Evolutionary conservation across 2,888 invertebrate species (phyloP), one percentile per base, ranked within the genome.

Genomic region (Heliconius cydno): DNA sequence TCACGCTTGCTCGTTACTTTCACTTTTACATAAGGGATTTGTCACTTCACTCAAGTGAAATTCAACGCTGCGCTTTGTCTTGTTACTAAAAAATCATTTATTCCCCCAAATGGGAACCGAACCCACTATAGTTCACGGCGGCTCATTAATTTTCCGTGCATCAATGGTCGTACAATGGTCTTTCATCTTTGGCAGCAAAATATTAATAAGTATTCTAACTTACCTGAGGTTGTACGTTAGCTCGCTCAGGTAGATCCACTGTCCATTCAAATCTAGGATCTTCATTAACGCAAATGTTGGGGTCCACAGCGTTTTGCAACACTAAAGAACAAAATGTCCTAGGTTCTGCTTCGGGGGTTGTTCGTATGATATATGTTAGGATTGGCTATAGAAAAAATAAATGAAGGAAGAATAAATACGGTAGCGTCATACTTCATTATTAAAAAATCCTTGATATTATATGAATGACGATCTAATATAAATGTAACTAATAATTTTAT

Each of bases 331-430:
- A 97, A 80, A 96, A 92, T 60, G 95, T 92, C 22, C 92, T 90
- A 0, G 96, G 91, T 3, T 95, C 94, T 10, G 96, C 90, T 82
- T 94, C 91, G 19, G 93, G 93, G 76, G 93, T 93, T 34, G 94
- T 94, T 80, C 94, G 94, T 30, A 97, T 88, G 75, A 97, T 97
- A 86, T 96, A 95, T n/a, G 95, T 86, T 41, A 96, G 84, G 25
- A 96, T 95, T 22, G 96, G 96, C 96, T 97, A 88, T 94, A 93
- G 19, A 25, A 76, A 78, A 30, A 15, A 75, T 10, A 13, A n/a
- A 30, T n/a, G 12, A 73, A 30, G 41, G 2, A 9, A 70, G 15
- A 3, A n/a, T 6, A 66, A 19, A 13, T 25, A n/a, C 25, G 63
- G 10, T 3, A 25, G 63, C 25, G 25, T 52, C 15, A 60, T 60